These are phyloP conservation scores for Drosophila basisetae DNA, from an alignment of 2,888 invertebrate genomes.

Conservation along the genomic window DNA sequence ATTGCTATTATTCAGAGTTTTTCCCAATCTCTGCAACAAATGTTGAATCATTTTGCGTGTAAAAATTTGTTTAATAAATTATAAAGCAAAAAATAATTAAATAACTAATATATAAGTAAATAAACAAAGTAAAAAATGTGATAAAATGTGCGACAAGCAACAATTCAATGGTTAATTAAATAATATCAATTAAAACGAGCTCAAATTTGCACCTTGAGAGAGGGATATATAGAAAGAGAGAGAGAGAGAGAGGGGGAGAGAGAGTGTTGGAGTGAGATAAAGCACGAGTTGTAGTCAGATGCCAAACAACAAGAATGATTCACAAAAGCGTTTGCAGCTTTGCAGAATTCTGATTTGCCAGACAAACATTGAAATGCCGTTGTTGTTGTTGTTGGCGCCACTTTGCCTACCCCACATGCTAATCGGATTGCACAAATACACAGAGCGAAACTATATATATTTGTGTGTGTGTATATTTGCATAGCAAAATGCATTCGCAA, in stretches of 20 bases:
- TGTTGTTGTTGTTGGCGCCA: constrained; percentile 5
- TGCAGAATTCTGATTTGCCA: constrained; percentile 21
- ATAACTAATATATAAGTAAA: no score
- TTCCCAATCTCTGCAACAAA: no score
- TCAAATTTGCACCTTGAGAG: background rate
- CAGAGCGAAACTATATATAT: constrained; percentile 4
- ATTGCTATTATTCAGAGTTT: no score
- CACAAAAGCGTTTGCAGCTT: constrained; percentile 11
- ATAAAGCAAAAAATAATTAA: no score
- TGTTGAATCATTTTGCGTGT: no score
- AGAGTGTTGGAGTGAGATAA: background rate
- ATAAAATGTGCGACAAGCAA: no score
- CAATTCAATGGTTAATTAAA: no score
- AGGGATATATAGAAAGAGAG: background rate
- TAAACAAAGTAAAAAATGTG: no score
- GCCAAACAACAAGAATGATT: constrained; percentile 25
- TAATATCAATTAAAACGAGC: no score
- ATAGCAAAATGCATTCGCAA: constrained; percentile 48
- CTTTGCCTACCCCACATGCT: constrained; percentile 39
- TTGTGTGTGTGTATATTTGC: constrained; percentile 49
- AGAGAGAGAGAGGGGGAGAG: background rate
- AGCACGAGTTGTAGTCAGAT: background rate
- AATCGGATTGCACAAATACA: constrained; percentile 47
- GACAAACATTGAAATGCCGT: background rate
- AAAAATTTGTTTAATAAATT: no score